phyloP scores from a whole-genome alignment of 2,888 invertebrate genomes.

The Adelognathus sp. region DNA sequence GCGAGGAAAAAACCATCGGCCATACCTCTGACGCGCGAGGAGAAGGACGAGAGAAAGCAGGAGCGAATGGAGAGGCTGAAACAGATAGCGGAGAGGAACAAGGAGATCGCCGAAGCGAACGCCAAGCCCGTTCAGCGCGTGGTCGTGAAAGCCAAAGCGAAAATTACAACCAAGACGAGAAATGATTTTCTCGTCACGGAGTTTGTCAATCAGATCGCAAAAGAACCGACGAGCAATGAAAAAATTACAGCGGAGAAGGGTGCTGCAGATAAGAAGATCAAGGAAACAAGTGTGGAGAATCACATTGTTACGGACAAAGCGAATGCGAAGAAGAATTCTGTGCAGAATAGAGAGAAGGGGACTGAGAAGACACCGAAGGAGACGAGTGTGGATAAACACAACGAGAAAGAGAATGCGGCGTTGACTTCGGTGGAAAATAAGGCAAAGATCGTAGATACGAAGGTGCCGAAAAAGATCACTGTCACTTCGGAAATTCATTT shows the following conservation, averaged over 20 bases:
- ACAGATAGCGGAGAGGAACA: conserved; percentile 80
- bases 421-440: background rate
- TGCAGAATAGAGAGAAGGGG: background rate
- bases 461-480: background rate
- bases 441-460: background rate
- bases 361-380: background rate
- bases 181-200: conserved; percentile 82
- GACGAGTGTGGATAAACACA: background rate
- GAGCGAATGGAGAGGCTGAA: conserved; percentile 82
- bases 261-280: no score
- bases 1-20: conserved; percentile 13
- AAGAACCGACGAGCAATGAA: background rate
- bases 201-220: background rate
- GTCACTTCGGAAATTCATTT: background rate
- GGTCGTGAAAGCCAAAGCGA: conserved; percentile 77
- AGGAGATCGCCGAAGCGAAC: conserved; percentile 73
- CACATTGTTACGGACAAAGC: no score
- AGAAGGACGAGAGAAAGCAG: conserved; percentile 74
- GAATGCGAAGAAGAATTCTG: background rate
- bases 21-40: conserved; percentile 36
- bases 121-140: conserved; percentile 58
- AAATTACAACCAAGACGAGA: conserved; percentile 83
- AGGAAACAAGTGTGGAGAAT: no score
- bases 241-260: no score
- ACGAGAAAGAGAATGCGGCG: background rate